Evolutionary conservation across 2,888 invertebrate species (phyloP), one percentile per base, ranked within the genome.

Genomic region (Neocrepidodera transversa): DNA sequence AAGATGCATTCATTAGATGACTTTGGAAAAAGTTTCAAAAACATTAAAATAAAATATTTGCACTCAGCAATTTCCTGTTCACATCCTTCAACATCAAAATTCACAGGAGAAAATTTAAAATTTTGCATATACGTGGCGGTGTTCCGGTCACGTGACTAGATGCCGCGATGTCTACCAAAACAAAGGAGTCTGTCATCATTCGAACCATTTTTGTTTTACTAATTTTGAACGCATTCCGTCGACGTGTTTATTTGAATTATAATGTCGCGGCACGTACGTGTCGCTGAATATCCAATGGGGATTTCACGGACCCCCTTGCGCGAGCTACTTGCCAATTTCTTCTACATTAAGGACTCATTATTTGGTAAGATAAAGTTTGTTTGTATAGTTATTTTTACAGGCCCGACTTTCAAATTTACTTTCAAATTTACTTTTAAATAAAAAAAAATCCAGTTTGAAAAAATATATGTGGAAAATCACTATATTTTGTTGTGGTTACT

Each of bases 61-160:
- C n/a, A n/a, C n/a, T n/a, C n/a, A n/a, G n/a, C n/a, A n/a, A n/a
- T n/a, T n/a, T n/a, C n/a, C 8, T 28, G 28, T 28, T 28, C n/a
- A 28, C 28, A 28, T n/a, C 1, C 8, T 28, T 2, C 4, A 28
- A 10, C 8, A 8, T 2, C n/a, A 10, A n/a, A 10, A 8, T 10
- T 10, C n/a, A 8, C 4, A n/a, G 28, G 8, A 10, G 35, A 13
- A 11, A 35, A 11, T n/a, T 66, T 66, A 48, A 54, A 60, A 64
- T 66, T 64, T 62, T 56, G 23, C 51, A 55, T 40, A 64, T 63
- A 59, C 56, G 56, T 56, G 59, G 40, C 55, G 28, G 54, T 53
- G 64, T 64, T 62, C 64, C 66, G 66, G 66, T 66, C 66, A 66
- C 64, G 64, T 64, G 62, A 38, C 48, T 17, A 3, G 20, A 14